phyloP scores from a whole-genome alignment of 2,888 invertebrate genomes.

The Phytoseiulus persimilis region DNA sequence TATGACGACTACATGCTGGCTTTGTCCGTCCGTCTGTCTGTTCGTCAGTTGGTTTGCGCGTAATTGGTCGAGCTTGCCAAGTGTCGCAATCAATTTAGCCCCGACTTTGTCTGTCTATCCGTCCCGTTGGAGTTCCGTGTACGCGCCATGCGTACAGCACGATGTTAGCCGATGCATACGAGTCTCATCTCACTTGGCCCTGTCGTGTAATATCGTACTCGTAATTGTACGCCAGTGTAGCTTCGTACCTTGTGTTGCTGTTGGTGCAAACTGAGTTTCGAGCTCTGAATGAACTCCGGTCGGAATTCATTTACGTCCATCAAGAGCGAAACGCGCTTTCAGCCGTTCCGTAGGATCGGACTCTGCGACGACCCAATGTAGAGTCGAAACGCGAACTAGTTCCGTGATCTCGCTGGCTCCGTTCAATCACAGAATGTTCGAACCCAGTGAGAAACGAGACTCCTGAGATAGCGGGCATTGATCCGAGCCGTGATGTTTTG shows the following conservation, averaged over 20 bases:
- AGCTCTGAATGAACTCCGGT: neutral
- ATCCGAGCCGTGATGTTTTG: too few relatives aligned
- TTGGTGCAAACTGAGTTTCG: neutral
- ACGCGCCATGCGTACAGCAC: neutral
- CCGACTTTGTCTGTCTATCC: neutral
- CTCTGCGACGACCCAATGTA: too few relatives aligned
- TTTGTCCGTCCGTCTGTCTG: neutral
- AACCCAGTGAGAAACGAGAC: too few relatives aligned
- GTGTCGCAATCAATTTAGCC: neutral
- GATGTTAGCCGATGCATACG: neutral
- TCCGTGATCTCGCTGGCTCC: neutral
- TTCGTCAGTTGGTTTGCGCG: neutral
- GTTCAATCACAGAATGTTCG: neutral
- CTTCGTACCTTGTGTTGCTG: neutral
- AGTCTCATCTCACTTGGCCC: neutral
- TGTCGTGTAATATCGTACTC: neutral
- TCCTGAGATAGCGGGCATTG: too few relatives aligned
- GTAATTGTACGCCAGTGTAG: neutral
- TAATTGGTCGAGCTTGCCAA: neutral
- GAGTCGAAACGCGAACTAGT: too few relatives aligned
- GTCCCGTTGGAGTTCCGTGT: neutral
- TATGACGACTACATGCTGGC: neutral
- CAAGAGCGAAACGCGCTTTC: neutral
- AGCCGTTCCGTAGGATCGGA: neutral
- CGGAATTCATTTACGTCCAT: neutral